A percentile compares a stretch with the other conserved stretches of the same genome.
Conservation (phyloP, 2,797 vertebrate genomes). For the Brotula barbata region DNA sequence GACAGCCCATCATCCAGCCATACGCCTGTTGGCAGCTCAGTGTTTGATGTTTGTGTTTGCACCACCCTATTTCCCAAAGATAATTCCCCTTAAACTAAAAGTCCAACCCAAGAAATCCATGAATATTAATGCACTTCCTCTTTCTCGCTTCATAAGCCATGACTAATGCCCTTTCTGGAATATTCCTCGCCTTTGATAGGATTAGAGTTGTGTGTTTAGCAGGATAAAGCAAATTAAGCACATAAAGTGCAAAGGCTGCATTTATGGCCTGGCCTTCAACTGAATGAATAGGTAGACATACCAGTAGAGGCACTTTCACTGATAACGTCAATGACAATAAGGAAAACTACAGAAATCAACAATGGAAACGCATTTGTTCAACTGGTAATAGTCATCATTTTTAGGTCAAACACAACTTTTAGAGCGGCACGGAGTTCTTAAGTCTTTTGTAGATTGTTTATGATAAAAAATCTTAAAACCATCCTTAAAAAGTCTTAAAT, state of each 20-base stretch:
- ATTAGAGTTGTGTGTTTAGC: conserved; percentile 74
- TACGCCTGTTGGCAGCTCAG: conserved; percentile 3
- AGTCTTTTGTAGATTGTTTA: too few species aligned
- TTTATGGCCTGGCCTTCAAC: conserved; percentile 48
- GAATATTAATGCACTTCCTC: conserved; percentile 67
- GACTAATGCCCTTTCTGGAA: conserved; percentile 66
- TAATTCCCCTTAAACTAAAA: conserved; percentile 54
- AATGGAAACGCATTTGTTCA: conserved; percentile 56
- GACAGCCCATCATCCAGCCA: background rate
- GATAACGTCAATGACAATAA: conserved; percentile 56
- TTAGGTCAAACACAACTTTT: conserved; percentile 57
- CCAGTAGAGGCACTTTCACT: conserved; percentile 53
- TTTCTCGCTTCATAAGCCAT: conserved; percentile 42
- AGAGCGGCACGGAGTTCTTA: conserved; percentile 33
- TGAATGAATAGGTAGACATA: conserved; percentile 62
- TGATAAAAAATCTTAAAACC: too few species aligned
- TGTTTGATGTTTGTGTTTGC: conserved; percentile 36
- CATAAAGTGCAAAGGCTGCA: conserved; percentile 70
- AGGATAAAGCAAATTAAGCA: conserved; percentile 63
- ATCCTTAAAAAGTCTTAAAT: too few species aligned
- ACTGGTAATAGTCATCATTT: conserved; percentile 62
- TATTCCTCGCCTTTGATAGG: conserved; percentile 65
- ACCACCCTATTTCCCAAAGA: conserved; percentile 35
- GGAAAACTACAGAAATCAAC: conserved; percentile 64
- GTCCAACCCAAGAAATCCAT: conserved; percentile 58